Evolutionary conservation across 2,888 invertebrate genomes (phyloP).

Genomic region (Acanthococcus lagerstroemiae): DNA sequence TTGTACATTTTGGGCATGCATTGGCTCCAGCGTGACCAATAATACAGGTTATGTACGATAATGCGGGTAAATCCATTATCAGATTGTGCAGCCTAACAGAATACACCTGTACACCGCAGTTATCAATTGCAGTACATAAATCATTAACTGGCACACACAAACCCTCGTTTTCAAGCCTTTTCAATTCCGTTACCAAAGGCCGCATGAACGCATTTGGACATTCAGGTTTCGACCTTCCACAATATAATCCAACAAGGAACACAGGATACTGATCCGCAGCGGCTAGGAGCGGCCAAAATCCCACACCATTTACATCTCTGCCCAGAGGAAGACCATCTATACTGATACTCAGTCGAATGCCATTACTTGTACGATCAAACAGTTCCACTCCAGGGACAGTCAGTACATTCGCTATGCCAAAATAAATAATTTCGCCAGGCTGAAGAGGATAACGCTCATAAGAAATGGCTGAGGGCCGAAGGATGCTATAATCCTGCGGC

Average conservation of each 20-base stretch:
- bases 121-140: too few relatives aligned
- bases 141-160: too few relatives aligned
- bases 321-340: constrained; percentile 10
- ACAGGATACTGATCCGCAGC: not conserved
- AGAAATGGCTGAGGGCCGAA: not conserved
- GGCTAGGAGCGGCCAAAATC: constrained; percentile 13
- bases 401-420: too few relatives aligned
- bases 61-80: not conserved
- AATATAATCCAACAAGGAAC: constrained; percentile 7
- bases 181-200: constrained; percentile 1
- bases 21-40: not conserved
- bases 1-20: not conserved
- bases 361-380: too few relatives aligned
- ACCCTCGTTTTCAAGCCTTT: not conserved
- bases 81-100: not conserved
- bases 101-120: not conserved
- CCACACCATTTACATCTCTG: too few relatives aligned
- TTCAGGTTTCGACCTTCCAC: not conserved
- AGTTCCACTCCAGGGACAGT: too few relatives aligned
- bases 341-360: not conserved
- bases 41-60: not conserved
- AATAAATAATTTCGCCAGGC: not conserved
- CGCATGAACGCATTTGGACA: constrained; percentile 2
- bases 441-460: not conserved
- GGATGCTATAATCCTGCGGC: not conserved